Base-by-base conservation (phyloP, 2,113 vertebrate species). In the Dunckerocampus dactyliophorus region DNA sequence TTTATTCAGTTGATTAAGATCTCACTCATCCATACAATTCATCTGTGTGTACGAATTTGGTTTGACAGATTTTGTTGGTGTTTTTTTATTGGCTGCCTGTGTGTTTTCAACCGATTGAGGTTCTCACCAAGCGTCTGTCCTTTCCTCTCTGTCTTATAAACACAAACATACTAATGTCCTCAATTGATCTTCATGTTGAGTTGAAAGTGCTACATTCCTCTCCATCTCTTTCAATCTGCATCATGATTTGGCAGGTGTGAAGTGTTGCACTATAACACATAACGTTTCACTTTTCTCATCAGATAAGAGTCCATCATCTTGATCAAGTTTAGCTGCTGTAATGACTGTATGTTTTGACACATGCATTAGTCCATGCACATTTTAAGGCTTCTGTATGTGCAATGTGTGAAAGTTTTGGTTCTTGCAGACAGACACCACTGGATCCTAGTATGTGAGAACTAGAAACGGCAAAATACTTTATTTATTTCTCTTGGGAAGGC, bases 81-180 rank as follows among this genome's bases (percentile, higher is more conserved):
- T 77, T 60, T 45, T 74, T 80, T 81, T 76, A 74, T 75, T 77
- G 75, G 31, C 67, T 54, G 47, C 74, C 64, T 47, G 52, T 76
- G 66, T 71, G 68, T 72, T 80, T 81, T 78, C 37, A 71, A 54
- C 72, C 58, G 62, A 66, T 60, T 59, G 67, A 82, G 62, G 65
- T 67, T 68, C 68, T 80, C 62, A 37, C 52, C 68, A 47, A 73
- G 72, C 54, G 77, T 73, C 46, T 50, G 62, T 19, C 0, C 13
- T n/a, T 68, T 28, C 9, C 31, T 69, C 20, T 71, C 68, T 58
- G 57, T 52, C 70, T 20, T 66, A 59, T 47, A 55, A 49, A 75
- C 55, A 72, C 80, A 71, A 71, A 67, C 39, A 43, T 43, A 48
- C 19, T 47, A 4, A 10, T 72, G 74, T 83, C 80, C 83, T 72